Evolutionary conservation across 2,113 vertebrate species (phyloP).

Genomic region (Lepus timidus): DNA sequence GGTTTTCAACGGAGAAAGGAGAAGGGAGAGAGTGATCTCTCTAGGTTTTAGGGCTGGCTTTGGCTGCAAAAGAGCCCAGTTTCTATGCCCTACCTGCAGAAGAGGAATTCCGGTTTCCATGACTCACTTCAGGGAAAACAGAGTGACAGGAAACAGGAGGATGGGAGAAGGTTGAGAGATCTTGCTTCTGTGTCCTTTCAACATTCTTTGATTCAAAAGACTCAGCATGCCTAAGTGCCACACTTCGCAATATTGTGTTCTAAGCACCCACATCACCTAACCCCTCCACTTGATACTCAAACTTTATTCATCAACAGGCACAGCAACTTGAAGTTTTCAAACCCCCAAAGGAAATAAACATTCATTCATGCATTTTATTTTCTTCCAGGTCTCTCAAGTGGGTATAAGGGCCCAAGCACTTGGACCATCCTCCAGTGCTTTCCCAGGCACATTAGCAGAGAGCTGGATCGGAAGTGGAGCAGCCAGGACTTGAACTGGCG

Average conservation of each 20-base stretch:
- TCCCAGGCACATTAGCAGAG: too few species aligned
- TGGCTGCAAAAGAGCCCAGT: not conserved
- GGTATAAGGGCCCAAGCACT: too few species aligned
- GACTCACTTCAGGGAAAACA: not conserved
- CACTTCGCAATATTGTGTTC: not conserved
- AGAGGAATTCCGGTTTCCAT: not conserved
- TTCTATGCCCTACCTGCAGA: not conserved
- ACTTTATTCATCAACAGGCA: not conserved
- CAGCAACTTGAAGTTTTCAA: not conserved
- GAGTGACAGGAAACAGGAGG: not conserved
- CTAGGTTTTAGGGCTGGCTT: not conserved
- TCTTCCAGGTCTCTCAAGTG: too few species aligned
- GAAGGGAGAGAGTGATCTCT: not conserved
- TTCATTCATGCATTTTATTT: not conserved
- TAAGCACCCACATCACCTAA: not conserved
- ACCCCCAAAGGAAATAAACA: conserved; percentile 18
- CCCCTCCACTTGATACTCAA: not conserved
- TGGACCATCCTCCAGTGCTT: too few species aligned
- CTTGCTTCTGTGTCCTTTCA: not conserved
- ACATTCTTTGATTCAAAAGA: not conserved
- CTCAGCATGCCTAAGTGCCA: not conserved
- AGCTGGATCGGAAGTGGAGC: too few species aligned
- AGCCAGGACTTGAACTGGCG: too few species aligned
- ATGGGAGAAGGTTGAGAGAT: not conserved
- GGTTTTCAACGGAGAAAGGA: not conserved